Percentiles rank a stretch among this genome's conserved stretches.
These are phyloP conservation scores for Drosophila melanogaster DNA, from an alignment of 1,140 invertebrate species.

Conservation along the genomic window DNA sequence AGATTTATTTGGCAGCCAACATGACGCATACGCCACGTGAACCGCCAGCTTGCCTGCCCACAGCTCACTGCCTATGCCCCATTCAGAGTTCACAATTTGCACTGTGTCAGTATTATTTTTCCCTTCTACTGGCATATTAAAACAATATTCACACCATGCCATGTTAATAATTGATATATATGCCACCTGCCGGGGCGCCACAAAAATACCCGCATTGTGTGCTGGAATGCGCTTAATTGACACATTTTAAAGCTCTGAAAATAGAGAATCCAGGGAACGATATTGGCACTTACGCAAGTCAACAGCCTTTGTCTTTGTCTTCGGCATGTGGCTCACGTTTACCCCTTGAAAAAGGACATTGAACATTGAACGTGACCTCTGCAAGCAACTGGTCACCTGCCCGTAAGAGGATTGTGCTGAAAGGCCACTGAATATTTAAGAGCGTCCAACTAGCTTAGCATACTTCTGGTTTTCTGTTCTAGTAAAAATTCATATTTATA, in stretches of 20 bases:
- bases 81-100: neutral
- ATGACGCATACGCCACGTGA: constrained; percentile 59
- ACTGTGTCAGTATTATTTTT: constrained; percentile 22
- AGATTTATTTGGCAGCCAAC: constrained; percentile 40
- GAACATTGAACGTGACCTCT: constrained; percentile 34
- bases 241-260: constrained; percentile 41
- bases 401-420: constrained; percentile 10
- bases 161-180: constrained; percentile 58
- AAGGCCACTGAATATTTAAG: neutral
- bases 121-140: constrained; percentile 26
- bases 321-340: constrained; percentile 18
- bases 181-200: constrained; percentile 23
- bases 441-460: constrained; percentile 6
- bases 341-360: constrained; percentile 5
- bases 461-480: neutral
- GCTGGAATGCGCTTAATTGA: constrained; percentile 54
- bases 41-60: constrained; percentile 3
- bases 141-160: constrained; percentile 44
- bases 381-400: neutral
- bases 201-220: constrained; percentile 34
- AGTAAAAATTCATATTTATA: no score
- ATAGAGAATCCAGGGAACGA: neutral
- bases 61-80: no score
- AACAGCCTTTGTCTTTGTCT: constrained; percentile 25
- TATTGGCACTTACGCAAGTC: neutral